Conservation (phyloP, 2,888 invertebrate species). For the Lacanobia oleracea region DNA sequence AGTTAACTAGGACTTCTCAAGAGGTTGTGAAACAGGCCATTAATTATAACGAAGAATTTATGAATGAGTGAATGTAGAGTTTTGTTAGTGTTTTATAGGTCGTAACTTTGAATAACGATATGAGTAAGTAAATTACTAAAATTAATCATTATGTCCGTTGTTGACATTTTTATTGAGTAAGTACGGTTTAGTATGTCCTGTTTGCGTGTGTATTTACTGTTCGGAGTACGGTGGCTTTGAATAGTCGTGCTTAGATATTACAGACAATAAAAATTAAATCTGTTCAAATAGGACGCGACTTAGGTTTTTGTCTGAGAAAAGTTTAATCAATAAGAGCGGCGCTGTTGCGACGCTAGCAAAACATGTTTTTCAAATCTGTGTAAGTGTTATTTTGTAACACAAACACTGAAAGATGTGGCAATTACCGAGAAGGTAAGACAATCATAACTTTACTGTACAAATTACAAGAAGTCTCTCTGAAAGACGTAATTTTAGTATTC, state of each 20-base stretch:
- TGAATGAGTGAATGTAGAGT: constrained; percentile 26
- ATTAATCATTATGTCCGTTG: constrained; percentile 23
- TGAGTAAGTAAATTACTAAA: constrained; percentile 37
- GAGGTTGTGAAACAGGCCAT: constrained; percentile 12
- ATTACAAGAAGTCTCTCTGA: constrained; percentile 5
- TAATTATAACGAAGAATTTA: constrained; percentile 14
- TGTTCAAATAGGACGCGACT: neutral
- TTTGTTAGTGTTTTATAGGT: constrained; percentile 34
- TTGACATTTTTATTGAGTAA: constrained; percentile 45
- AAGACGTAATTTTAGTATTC: neutral
- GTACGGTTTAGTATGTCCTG: constrained; percentile 21
- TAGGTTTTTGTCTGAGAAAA: neutral
- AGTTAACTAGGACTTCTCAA: neutral
- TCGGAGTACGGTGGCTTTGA: constrained; percentile 18
- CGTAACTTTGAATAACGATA: constrained; percentile 19
- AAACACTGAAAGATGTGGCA: neutral
- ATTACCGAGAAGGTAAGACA: neutral
- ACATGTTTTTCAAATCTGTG: constrained; percentile 1
- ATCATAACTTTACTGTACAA: constrained; percentile 1
- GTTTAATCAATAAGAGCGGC: neutral
- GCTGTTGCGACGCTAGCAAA: neutral
- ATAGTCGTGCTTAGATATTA: constrained; percentile 25
- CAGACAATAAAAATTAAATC: constrained; percentile 3
- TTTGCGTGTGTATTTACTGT: constrained; percentile 46
- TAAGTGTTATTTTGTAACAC: neutral